Conservation (phyloP, 2,888 invertebrate genomes). For the Papilio gigon region DNA sequence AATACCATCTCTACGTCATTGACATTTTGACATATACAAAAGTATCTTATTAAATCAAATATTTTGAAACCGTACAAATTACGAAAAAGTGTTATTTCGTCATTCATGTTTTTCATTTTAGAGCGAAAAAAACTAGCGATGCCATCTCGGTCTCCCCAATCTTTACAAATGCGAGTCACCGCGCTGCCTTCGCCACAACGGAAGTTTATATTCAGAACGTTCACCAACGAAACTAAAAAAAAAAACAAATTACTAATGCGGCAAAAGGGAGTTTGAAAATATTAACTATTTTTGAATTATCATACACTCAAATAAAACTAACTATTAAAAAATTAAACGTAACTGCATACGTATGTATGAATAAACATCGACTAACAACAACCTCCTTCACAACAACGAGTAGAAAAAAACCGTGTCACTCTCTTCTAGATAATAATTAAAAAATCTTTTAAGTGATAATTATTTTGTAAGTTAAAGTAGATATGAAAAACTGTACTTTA, state of each 20-base stretch:
- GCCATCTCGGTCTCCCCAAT: constrained; percentile 13
- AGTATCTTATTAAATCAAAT: too few relatives aligned
- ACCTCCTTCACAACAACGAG: too few relatives aligned
- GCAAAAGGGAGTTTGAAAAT: constrained; percentile 9
- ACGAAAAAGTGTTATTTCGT: constrained; percentile 1
- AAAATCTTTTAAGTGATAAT: constrained; percentile 10
- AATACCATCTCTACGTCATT: too few relatives aligned
- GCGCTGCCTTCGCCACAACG: neutral
- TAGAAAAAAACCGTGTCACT: neutral
- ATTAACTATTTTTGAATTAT: constrained; percentile 5
- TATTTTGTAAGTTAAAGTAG: neutral
- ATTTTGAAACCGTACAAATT: neutral
- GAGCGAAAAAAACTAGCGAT: neutral
- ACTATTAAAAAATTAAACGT: constrained; percentile 30
- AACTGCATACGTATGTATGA: constrained; percentile 25
- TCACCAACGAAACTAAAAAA: constrained; percentile 20
- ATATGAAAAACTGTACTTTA: neutral
- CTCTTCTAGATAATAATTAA: constrained; percentile 11
- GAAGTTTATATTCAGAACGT: constrained; percentile 10
- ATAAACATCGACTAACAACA: constrained; percentile 25
- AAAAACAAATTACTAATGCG: constrained; percentile 4
- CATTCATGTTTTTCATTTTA: constrained; percentile 14
- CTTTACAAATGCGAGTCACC: constrained; percentile 13
- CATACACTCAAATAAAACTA: constrained; percentile 12
- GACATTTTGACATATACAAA: too few relatives aligned